Percentiles rank a stretch among this genome's conserved stretches.
Evolutionary conservation across 2,113 vertebrate species (phyloP).

Genomic region (Pontoporia blainvillei): DNA sequence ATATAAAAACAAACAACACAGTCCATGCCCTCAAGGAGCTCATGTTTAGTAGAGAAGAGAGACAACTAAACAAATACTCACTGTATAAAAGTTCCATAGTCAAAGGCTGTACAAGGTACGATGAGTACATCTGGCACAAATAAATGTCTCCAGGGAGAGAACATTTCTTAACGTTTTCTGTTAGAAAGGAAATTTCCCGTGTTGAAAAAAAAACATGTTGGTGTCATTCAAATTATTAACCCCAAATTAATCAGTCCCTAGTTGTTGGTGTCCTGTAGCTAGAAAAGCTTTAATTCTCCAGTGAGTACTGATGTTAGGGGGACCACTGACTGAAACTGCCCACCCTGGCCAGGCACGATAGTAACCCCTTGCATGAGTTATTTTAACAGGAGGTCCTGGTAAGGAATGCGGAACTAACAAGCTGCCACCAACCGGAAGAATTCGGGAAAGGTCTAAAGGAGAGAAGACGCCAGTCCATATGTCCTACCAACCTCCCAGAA

Average conservation of each 20-base stretch:
- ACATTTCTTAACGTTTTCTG: not conserved
- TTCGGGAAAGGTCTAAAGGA: no score
- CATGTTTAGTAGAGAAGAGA: not conserved
- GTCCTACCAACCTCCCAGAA: no score
- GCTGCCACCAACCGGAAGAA: no score
- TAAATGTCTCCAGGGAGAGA: not conserved
- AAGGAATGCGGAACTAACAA: no score
- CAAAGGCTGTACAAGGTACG: not conserved
- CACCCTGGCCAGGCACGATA: no score
- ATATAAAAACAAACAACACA: not conserved
- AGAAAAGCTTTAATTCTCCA: conserved; percentile 18
- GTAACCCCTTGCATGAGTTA: no score
- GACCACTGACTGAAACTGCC: no score
- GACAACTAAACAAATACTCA: not conserved
- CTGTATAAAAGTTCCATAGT: not conserved
- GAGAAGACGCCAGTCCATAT: no score
- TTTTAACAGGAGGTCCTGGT: no score
- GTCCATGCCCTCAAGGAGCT: not conserved
- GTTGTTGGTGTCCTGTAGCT: not conserved
- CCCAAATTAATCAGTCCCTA: conserved; percentile 18
- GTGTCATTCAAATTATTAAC: conserved; percentile 14
- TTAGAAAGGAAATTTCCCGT: conserved; percentile 25
- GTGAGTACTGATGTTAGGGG: not conserved
- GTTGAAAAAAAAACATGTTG: conserved; percentile 33
- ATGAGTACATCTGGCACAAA: not conserved